phyloP scores from a whole-genome alignment of 2,113 vertebrate species.

The Aegithalos caudatus region DNA sequence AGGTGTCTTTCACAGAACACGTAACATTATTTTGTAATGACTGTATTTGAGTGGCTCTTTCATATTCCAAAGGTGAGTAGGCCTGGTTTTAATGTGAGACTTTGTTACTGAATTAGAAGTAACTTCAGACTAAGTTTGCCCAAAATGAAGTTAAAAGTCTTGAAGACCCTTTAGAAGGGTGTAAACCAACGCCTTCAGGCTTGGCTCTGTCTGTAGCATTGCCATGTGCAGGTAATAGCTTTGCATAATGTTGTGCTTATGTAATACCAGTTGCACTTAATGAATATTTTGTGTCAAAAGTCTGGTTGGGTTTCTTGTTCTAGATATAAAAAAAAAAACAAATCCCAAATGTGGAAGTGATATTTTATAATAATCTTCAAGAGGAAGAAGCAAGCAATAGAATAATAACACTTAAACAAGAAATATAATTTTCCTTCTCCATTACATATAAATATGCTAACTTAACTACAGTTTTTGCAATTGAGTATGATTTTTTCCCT shows the following conservation, averaged over 20 bases:
- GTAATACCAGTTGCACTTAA: background rate
- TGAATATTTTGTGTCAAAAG: background rate
- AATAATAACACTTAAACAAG: background rate
- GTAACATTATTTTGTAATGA: background rate
- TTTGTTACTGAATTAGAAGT: background rate
- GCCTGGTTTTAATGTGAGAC: background rate
- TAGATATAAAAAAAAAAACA: background rate
- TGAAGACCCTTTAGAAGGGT: background rate
- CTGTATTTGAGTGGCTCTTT: background rate
- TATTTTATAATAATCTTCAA: background rate
- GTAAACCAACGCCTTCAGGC: background rate
- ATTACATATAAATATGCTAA: background rate
- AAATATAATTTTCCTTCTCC: background rate
- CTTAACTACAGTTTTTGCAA: background rate
- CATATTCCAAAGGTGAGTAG: background rate
- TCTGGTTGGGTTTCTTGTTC: background rate
- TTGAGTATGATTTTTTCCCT: background rate
- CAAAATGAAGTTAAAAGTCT: background rate
- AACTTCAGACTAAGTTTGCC: background rate
- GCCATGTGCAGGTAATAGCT: background rate
- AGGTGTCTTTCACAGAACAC: background rate
- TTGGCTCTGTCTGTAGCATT: background rate
- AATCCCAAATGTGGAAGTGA: background rate
- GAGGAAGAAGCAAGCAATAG: background rate
- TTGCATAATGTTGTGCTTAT: background rate